Evolutionary conservation across 2,888 invertebrate genomes (phyloP).

Genomic region (Eristalinus sepulchralis): DNA sequence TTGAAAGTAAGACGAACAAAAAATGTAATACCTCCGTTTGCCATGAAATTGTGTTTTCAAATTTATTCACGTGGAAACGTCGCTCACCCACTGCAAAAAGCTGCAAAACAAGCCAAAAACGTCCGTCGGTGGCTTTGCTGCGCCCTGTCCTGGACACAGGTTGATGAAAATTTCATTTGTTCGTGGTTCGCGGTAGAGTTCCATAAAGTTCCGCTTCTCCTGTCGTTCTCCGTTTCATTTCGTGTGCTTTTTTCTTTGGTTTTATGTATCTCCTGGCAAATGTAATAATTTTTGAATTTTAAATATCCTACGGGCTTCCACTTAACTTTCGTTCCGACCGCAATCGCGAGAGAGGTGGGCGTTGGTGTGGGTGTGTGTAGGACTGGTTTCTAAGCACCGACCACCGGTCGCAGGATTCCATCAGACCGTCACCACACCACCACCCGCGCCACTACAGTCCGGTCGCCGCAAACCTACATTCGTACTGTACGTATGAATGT

Average conservation of each 20-base stretch:
- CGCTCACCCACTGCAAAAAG: conserved; percentile 35
- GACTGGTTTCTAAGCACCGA: conserved; percentile 61
- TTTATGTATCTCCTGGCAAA: conserved; percentile 47
- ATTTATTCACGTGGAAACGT: conserved; percentile 68
- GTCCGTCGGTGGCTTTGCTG: conserved; percentile 25
- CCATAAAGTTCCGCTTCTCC: conserved; percentile 33
- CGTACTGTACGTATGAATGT: neutral
- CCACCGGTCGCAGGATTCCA: conserved; percentile 44
- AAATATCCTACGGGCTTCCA: conserved; percentile 74
- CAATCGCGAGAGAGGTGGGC: conserved; percentile 48
- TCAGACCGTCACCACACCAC: neutral
- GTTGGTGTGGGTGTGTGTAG: neutral
- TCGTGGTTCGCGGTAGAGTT: conserved; percentile 62
- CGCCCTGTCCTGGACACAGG: conserved; percentile 47
- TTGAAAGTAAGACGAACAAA: neutral
- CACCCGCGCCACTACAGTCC: neutral
- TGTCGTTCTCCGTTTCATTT: neutral
- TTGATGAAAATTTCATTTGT: conserved; percentile 68
- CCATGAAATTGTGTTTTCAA: conserved; percentile 48
- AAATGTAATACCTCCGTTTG: conserved; percentile 33
- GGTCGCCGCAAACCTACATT: neutral
- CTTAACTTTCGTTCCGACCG: conserved; percentile 71
- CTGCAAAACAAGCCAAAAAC: conserved; percentile 50
- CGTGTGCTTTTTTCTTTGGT: conserved; percentile 1
- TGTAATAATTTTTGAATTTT: conserved; percentile 74